These are phyloP conservation scores for Chloromyia formosa DNA, from an alignment of 2,888 invertebrate species.

Conservation along the genomic window DNA sequence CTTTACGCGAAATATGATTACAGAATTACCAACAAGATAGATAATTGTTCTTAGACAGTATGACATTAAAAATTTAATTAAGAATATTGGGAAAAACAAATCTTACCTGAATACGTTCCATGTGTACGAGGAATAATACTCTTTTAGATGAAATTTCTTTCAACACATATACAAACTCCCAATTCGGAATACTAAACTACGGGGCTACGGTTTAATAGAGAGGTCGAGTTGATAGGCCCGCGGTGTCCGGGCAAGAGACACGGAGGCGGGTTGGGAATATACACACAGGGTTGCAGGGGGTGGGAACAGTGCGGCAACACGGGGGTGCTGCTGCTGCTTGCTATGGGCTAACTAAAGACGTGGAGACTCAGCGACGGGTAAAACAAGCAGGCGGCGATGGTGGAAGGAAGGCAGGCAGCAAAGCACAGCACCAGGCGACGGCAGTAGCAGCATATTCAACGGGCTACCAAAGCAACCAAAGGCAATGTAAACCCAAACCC, in stretches of 20 bases:
- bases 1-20: constrained; percentile 21
- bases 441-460: constrained; percentile 6
- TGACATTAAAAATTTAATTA: constrained; percentile 48
- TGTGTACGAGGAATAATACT: constrained; percentile 44
- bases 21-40: not conserved
- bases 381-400: too few species aligned
- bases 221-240: constrained; percentile 27
- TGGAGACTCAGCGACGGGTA: too few species aligned
- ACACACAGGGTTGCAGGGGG: constrained; percentile 14
- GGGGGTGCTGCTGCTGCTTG: not conserved
- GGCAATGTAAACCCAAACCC: constrained; percentile 42
- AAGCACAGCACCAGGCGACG: too few species aligned
- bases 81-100: constrained; percentile 48
- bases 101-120: constrained; percentile 51
- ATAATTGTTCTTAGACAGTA: constrained; percentile 32
- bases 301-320: constrained; percentile 1
- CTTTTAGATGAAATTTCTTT: constrained; percentile 44
- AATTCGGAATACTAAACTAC: constrained; percentile 42
- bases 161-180: constrained; percentile 41
- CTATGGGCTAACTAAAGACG: too few species aligned
- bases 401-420: constrained; percentile 8
- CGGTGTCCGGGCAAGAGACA: not conserved
- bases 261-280: constrained; percentile 1
- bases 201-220: constrained; percentile 36
- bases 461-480: constrained; percentile 40